Evolutionary conservation across 2,888 invertebrate species (phyloP), one percentile per base, ranked within the genome.

Genomic region (Meiosimyza decipiens): DNA sequence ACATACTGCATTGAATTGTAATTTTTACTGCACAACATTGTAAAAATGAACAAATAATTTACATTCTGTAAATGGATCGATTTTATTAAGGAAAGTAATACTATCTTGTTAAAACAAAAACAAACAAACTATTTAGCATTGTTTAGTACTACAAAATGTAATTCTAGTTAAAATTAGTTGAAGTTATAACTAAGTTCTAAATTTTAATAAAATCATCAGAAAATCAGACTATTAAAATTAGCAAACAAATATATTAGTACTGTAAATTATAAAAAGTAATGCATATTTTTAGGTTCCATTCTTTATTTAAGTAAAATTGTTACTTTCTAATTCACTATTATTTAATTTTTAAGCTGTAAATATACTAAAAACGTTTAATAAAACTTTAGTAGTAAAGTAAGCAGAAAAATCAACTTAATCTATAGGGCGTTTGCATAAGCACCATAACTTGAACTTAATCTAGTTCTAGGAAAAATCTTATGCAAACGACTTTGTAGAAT

Each of bases 11-110:
- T 71, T 75, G 75, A 68, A 73, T 72, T 71, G 73, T 52, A 72
- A 71, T 74, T 74, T 73, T 72, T 69, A 74, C 74, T 74, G 75
- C 74, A 73, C 64, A 62, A 33, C 18, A 54, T 7, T 57, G 18
- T 50, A 6, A 60, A 54, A 69, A 71, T 49, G 47, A 63, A 62
- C 47, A 18, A 40, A 40, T 52, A 73, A 75, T 79, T 79, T 78
- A 77, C 78, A 80, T 78, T 82, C 84, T 86, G 84, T 86, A 85
- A 86, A 86, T 86, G 86, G 83, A 86, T 85, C 86, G 87, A 86
- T 86, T 84, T 85, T 85, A 85, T 84, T 65, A 69, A 28, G 28
- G 28, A 28, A 59, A 70, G 59, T 64, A 65, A 70, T 67, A 67
- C 9, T 40, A 40, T 9, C 40, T 4, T 28, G 28, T 28, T 40